phyloP scores from a whole-genome alignment of 2,797 vertebrate genomes.

The Phrynocephalus guinanensis region DNA sequence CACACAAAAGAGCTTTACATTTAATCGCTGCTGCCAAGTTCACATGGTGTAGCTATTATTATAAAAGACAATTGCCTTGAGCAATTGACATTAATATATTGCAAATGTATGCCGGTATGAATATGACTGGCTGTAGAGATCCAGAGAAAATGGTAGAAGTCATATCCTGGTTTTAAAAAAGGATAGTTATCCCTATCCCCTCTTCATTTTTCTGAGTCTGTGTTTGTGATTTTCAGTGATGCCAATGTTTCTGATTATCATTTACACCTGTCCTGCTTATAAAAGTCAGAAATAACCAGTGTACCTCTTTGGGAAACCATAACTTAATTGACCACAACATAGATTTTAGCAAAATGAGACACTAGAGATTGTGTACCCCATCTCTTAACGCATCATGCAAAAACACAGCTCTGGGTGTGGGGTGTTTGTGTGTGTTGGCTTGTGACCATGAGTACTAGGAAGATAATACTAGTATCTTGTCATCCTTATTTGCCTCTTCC shows the following conservation, averaged over 20 bases:
- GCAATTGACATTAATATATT: neutral
- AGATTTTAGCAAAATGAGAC: neutral
- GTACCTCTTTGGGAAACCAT: neutral
- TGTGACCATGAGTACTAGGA: neutral
- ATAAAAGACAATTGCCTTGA: neutral
- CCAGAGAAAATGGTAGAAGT: neutral
- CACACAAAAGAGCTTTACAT: neutral
- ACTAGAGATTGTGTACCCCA: neutral
- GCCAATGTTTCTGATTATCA: too few species aligned
- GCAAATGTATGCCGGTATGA: neutral
- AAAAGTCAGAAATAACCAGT: neutral
- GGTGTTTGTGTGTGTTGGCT: neutral
- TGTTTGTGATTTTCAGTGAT: too few species aligned
- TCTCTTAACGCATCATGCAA: neutral
- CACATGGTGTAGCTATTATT: neutral
- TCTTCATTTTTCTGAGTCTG: neutral
- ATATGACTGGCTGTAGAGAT: neutral
- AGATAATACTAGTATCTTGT: neutral
- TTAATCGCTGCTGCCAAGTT: constrained; percentile 23
- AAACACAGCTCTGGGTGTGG: neutral
- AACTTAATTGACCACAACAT: neutral
- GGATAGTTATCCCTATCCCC: too few species aligned
- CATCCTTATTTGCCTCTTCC: neutral
- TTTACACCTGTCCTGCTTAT: neutral
- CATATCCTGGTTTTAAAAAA: neutral